Conservation (phyloP, 1,140 invertebrate genomes). For the Tetramorium simillimum region DNA sequence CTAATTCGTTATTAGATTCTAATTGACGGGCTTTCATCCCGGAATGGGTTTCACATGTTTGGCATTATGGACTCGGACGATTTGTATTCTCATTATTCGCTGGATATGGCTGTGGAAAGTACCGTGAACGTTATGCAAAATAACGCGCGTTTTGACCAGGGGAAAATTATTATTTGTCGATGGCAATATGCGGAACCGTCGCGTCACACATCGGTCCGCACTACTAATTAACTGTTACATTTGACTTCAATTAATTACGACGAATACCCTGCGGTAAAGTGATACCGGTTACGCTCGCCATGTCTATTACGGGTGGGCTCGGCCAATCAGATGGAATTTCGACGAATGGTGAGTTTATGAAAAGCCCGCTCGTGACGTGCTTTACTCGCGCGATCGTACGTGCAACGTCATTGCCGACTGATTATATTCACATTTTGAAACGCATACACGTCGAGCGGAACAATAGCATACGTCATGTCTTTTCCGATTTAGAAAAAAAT, state of each 20-base stretch:
- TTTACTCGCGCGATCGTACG: conserved; percentile 16
- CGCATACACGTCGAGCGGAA: not conserved
- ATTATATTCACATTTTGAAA: conserved; percentile 34
- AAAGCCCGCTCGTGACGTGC: not conserved
- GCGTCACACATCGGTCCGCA: not conserved
- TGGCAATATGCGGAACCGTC: not conserved
- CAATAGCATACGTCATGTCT: not conserved
- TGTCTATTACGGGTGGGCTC: not conserved
- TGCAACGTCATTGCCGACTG: not conserved
- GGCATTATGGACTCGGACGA: not conserved
- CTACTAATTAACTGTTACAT: conserved; percentile 53
- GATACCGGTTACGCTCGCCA: conserved; percentile 19
- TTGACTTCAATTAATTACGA: conserved; percentile 55
- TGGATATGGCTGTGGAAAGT: not conserved
- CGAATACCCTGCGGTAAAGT: conserved; percentile 45
- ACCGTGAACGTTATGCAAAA: not conserved
- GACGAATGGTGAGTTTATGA: not conserved
- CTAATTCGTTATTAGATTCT: not conserved
- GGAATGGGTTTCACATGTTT: conserved; percentile 11
- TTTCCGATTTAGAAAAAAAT: not conserved
- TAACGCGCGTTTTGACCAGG: not conserved
- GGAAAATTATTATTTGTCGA: conserved; percentile 42
- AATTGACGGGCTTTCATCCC: not conserved
- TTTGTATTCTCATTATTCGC: not conserved
- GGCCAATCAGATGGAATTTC: conserved; percentile 25